Conservation (phyloP, 2,888 invertebrate species). For the Hydriomena furcata region DNA sequence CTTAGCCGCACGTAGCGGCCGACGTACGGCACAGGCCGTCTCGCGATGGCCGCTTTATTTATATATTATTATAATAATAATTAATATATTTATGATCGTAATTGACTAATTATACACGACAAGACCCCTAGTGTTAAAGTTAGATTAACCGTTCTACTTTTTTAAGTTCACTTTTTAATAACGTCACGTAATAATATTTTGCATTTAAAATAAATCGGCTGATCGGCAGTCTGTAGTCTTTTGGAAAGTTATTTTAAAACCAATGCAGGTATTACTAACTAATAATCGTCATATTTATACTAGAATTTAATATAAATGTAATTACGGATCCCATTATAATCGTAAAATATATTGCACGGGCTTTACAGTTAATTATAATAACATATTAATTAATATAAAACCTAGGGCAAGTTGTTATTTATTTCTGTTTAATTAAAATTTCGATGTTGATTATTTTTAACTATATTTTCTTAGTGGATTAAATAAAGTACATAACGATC, state of each 20-base stretch:
- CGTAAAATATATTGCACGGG: slow-evolving; percentile 80
- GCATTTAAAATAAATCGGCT: slow-evolving; percentile 74
- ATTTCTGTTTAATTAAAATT: slow-evolving; percentile 79
- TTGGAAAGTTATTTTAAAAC: slow-evolving; percentile 78
- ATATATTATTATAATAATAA: slow-evolving; percentile 49
- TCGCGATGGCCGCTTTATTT: slow-evolving; percentile 37
- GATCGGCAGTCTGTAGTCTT: slow-evolving; percentile 62
- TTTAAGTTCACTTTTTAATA: slow-evolving; percentile 72
- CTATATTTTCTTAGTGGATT: slow-evolving; percentile 73
- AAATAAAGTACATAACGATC: slow-evolving; percentile 81
- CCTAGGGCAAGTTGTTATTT: slow-evolving; percentile 85
- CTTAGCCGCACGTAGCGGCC: slow-evolving; percentile 45
- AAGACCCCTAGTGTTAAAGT: slow-evolving; percentile 75
- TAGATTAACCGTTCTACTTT: slow-evolving; percentile 70
- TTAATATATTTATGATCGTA: slow-evolving; percentile 82
- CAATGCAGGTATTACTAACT: slow-evolving; percentile 83
- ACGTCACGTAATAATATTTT: slow-evolving; percentile 55
- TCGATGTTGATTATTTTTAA: slow-evolving; percentile 83
- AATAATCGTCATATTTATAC: slow-evolving; percentile 82
- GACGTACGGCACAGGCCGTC: slow-evolving; percentile 40
- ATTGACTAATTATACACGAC: slow-evolving; percentile 83
- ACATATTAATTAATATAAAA: slow-evolving; percentile 80
- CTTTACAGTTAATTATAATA: slow-evolving; percentile 82
- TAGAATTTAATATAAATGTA: slow-evolving; percentile 80
- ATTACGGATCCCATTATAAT: slow-evolving; percentile 75